A percentile compares a stretch with the other conserved stretches of the same genome.
Conservation (phyloP, 2,113 vertebrate species). For the Dipodomys merriami region DNA sequence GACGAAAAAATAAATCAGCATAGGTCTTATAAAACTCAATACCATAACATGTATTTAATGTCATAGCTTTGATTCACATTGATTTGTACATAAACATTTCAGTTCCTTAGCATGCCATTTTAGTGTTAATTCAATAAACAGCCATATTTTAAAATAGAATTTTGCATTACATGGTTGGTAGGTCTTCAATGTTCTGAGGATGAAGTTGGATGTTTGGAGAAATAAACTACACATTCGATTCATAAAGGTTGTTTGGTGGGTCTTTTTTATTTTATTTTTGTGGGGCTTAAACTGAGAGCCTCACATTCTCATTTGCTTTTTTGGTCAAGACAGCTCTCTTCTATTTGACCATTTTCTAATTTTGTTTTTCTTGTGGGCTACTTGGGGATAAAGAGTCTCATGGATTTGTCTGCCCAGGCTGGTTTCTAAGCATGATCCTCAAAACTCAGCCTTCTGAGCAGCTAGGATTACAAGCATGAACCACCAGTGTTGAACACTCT, state of each 20-base stretch:
- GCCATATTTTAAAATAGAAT: conserved; percentile 46
- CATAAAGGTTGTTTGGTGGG: neutral
- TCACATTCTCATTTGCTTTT: no score
- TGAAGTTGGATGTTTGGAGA: neutral
- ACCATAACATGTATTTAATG: neutral
- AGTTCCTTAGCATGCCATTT: conserved; percentile 42
- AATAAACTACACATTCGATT: neutral
- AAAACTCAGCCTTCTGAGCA: no score
- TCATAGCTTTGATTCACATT: conserved; percentile 14
- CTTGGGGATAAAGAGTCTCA: no score
- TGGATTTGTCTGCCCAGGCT: no score
- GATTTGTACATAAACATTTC: conserved; percentile 59
- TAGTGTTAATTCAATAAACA: conserved; percentile 21
- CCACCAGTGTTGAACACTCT: no score
- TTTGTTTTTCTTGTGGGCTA: no score
- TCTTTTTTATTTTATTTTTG: neutral
- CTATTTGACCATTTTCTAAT: no score
- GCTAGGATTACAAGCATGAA: no score
- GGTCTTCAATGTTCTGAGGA: conserved; percentile 19
- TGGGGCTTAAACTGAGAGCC: no score
- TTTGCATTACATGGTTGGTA: conserved; percentile 43
- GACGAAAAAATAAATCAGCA: neutral
- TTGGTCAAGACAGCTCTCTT: no score
- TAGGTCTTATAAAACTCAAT: neutral
- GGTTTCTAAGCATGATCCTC: no score